Percentiles rank a stretch among this genome's conserved stretches.
These are phyloP conservation scores for Proales similis DNA, from an alignment of 1,140 invertebrate species.

Conservation along the genomic window DNA sequence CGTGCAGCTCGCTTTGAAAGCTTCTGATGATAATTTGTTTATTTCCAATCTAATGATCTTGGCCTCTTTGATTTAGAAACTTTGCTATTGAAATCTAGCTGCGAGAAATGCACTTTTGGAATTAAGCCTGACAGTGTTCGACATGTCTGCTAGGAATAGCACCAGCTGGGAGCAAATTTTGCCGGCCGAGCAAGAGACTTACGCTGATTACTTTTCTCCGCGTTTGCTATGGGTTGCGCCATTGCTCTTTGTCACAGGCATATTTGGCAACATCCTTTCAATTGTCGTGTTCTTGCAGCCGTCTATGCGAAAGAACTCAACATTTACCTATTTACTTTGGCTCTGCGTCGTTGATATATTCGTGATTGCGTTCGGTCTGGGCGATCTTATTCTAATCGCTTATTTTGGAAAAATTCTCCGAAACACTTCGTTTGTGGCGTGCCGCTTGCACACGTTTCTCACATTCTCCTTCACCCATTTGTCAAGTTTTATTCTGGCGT, in stretches of 20 bases:
- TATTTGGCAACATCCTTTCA: slow-evolving; percentile 30
- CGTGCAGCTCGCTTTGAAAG: too few species aligned
- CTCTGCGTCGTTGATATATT: slow-evolving; percentile 25
- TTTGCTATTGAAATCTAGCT: too few species aligned
- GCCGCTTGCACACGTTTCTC: slow-evolving; percentile 31
- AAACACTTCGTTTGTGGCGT: neutral
- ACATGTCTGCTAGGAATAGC: too few species aligned
- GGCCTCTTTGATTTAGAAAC: too few species aligned
- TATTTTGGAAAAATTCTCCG: slow-evolving; percentile 8
- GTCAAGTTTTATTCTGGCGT: slow-evolving; percentile 27
- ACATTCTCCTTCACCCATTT: slow-evolving; percentile 15
- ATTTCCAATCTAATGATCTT: too few species aligned
- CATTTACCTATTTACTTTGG: slow-evolving; percentile 15
- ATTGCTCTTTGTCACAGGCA: slow-evolving; percentile 5
- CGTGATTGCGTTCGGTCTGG: slow-evolving; percentile 12
- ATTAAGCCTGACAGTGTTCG: too few species aligned
- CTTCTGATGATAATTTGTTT: too few species aligned
- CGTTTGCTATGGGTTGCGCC: neutral
- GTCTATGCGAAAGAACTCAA: slow-evolving; percentile 35
- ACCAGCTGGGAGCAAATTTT: too few species aligned
- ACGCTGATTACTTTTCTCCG: slow-evolving; percentile 24
- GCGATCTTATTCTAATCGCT: slow-evolving; percentile 16
- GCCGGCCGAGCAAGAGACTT: neutral
- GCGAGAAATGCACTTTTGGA: too few species aligned
- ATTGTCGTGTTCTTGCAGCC: slow-evolving; percentile 7